A percentile compares a stretch with the other conserved stretches of the same genome.
These are phyloP conservation scores for Cataglyphis altisquamis DNA, from an alignment of 2,888 invertebrate genomes.

Conservation along the genomic window DNA sequence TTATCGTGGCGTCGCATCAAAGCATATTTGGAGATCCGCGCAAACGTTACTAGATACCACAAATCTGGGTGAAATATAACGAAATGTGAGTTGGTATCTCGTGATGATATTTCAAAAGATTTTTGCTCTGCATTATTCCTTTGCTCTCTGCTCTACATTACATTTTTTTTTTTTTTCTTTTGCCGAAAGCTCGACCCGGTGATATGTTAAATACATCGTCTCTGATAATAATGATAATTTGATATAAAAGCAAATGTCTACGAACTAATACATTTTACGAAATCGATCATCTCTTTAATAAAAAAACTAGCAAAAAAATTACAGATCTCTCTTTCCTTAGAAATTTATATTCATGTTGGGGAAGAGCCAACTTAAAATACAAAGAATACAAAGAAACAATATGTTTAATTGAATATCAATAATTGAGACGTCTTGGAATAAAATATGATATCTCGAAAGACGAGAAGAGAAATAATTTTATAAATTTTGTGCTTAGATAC, in stretches of 20 bases:
- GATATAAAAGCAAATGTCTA: neutral
- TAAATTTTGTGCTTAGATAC: neutral
- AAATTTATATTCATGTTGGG: neutral
- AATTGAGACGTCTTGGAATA: neutral
- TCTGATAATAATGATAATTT: neutral
- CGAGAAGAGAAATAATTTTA: neutral
- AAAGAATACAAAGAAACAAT: neutral
- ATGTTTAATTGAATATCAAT: neutral
- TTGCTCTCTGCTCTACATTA: constrained; percentile 9
- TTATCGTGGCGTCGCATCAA: constrained; percentile 17
- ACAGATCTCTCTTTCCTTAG: neutral
- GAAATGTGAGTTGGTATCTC: constrained; percentile 32
- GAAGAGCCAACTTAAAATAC: neutral
- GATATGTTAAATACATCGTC: neutral
- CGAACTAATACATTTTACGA: neutral
- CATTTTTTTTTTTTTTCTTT: neutral
- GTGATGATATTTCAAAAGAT: constrained; percentile 45
- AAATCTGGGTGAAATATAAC: constrained; percentile 28
- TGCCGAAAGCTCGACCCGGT: neutral
- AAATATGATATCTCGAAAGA: neutral
- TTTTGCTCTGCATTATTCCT: constrained; percentile 42
- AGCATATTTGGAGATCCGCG: constrained; percentile 27
- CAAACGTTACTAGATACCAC: constrained; percentile 26
- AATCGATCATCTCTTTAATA: neutral
- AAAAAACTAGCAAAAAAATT: neutral